Percentiles rank a stretch among this genome's conserved stretches.
These are phyloP conservation scores for Erannis defoliaria DNA, from an alignment of 2,888 invertebrate genomes.

Conservation along the genomic window DNA sequence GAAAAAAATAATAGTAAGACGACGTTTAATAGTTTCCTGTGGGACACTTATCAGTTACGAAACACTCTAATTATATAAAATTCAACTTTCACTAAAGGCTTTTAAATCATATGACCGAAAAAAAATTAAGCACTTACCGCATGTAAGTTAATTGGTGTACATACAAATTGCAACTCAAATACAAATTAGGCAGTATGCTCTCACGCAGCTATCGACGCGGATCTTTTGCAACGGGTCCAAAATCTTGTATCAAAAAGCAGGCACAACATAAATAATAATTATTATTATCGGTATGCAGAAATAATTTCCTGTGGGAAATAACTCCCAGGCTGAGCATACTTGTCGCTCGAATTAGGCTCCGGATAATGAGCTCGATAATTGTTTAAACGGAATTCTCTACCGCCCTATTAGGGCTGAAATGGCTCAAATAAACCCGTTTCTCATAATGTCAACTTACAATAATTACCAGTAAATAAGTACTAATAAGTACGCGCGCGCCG, in stretches of 20 bases:
- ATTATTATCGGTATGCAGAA: slow-evolving; percentile 75
- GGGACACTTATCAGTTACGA: no score
- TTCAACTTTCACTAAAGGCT: no score
- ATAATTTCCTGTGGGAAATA: slow-evolving; percentile 62
- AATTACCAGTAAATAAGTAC: slow-evolving; percentile 53
- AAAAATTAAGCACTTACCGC: no score
- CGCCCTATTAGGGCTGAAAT: slow-evolving; percentile 56
- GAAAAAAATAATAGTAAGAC: no score
- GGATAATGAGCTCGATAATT: slow-evolving; percentile 73
- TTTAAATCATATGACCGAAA: no score
- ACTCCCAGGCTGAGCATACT: slow-evolving; percentile 68
- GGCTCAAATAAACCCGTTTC: slow-evolving; percentile 49
- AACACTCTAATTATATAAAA: no score
- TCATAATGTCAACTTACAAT: slow-evolving; percentile 55
- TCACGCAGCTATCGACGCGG: slow-evolving; percentile 37
- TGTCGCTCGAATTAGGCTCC: slow-evolving; percentile 72
- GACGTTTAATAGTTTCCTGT: no score
- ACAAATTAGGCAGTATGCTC: slow-evolving; percentile 29
- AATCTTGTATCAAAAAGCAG: slow-evolving; percentile 58
- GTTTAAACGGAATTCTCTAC: slow-evolving; percentile 68
- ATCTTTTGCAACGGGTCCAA: slow-evolving; percentile 18
- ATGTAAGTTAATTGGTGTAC: slow-evolving; percentile 5
- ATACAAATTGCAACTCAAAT: slow-evolving; percentile 58
- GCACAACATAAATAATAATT: slow-evolving; percentile 64
- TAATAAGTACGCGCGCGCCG: slow-evolving; percentile 42